These are phyloP conservation scores for Machimus rusticus DNA, from an alignment of 2,888 invertebrate genomes.

Conservation along the genomic window DNA sequence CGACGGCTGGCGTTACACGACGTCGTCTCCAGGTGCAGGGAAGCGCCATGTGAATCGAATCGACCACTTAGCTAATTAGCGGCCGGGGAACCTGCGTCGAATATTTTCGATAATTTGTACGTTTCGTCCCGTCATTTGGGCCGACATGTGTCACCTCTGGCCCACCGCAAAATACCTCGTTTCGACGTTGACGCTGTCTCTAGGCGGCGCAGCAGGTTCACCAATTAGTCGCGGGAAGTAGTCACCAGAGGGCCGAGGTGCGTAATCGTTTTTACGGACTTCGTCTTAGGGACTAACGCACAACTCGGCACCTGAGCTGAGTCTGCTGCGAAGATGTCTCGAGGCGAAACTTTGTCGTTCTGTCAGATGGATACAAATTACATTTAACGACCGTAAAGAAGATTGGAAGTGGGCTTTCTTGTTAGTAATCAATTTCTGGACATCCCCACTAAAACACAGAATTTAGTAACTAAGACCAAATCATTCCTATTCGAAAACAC, in stretches of 20 bases:
- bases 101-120: background rate
- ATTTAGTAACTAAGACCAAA: background rate
- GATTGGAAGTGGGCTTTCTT: background rate
- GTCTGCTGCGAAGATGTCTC: background rate
- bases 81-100: background rate
- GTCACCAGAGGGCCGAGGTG: background rate
- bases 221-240: background rate
- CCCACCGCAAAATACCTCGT: background rate
- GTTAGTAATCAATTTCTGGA: background rate
- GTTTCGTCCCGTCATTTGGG: background rate
- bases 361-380: background rate
- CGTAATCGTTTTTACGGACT: background rate
- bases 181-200: background rate
- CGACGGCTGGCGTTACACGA: background rate
- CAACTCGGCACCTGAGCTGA: background rate
- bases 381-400: background rate
- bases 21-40: background rate
- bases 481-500: background rate
- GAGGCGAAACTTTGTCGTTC: background rate
- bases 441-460: background rate
- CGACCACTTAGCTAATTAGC: background rate
- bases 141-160: conserved; percentile 7
- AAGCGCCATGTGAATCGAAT: background rate
- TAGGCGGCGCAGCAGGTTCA: background rate
- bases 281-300: background rate